A percentile compares a stretch with the other conserved stretches of the same genome.
Conservation (phyloP, 2,113 vertebrate species). For the Boulengeromyrus knoepffleri region DNA sequence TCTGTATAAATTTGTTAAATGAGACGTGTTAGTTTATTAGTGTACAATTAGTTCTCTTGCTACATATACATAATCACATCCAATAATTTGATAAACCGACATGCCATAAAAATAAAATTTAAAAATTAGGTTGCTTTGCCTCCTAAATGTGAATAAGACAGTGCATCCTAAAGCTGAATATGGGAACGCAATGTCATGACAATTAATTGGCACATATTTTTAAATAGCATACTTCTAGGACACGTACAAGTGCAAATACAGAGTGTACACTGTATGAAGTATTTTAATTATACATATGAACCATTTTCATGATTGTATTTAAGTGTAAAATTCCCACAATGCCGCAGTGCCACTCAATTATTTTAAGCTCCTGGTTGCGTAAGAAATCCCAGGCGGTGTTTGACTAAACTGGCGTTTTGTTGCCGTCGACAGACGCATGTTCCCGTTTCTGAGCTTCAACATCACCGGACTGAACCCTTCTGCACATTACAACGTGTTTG, state of each 20-base stretch:
- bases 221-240: not conserved
- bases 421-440: slow-evolving; percentile 79
- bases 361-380: not conserved
- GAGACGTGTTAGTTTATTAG: not conserved
- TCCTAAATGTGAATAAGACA: not conserved
- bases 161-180: not conserved
- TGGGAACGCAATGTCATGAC: not conserved
- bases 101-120: not conserved
- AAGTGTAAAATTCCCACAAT: not conserved
- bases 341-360: not conserved
- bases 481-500: slow-evolving; percentile 89
- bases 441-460: slow-evolving; percentile 97
- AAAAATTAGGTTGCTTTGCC: not conserved
- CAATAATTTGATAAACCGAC: not conserved
- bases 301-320: not conserved
- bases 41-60: not conserved
- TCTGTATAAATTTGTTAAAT: not conserved
- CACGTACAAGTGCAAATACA: not conserved
- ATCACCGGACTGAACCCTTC: slow-evolving; percentile 93
- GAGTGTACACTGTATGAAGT: not conserved
- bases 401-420: not conserved
- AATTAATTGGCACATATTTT: not conserved
- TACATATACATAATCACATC: not conserved
- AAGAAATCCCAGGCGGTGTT: not conserved
- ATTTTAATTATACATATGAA: not conserved